Conservation (phyloP, 2,797 vertebrate genomes). For the Gouania willdenowi region DNA sequence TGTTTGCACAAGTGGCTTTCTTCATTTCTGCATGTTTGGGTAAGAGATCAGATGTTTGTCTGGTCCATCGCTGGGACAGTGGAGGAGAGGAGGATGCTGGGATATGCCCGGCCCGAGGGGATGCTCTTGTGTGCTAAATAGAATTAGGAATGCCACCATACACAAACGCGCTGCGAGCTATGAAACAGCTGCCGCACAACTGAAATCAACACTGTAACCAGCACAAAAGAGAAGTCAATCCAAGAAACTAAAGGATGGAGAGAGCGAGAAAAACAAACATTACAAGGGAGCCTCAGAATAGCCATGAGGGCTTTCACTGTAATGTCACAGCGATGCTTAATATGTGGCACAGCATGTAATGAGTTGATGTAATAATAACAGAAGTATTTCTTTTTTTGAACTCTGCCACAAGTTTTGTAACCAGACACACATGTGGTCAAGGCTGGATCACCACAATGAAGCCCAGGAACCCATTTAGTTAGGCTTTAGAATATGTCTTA, state of each 20-base stretch:
- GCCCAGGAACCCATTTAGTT: conserved; percentile 1
- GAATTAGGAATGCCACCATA: conserved; percentile 70
- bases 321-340: conserved; percentile 63
- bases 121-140: conserved; percentile 55
- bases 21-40: conserved; percentile 33
- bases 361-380: conserved; percentile 65
- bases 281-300: conserved; percentile 46
- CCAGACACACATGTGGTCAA: conserved; percentile 26
- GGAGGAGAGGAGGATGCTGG: conserved; percentile 48
- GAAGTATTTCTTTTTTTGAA: conserved; percentile 21
- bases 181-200: conserved; percentile 66
- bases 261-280: conserved; percentile 59
- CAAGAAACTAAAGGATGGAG: conserved; percentile 55
- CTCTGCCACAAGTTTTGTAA: conserved; percentile 34
- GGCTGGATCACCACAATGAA: conserved; percentile 9
- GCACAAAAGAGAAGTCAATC: conserved; percentile 69
- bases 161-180: conserved; percentile 74
- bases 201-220: conserved; percentile 69
- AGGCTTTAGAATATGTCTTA: conserved; percentile 1
- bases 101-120: conserved; percentile 57
- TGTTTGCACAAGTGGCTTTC: conserved; percentile 5
- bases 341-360: conserved; percentile 48
- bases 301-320: conserved; percentile 75
- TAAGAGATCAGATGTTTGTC: conserved; percentile 59
- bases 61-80: conserved; percentile 46